These are phyloP conservation scores for Rhyacophila evoluta DNA, from an alignment of 2,888 invertebrate species.

Conservation along the genomic window DNA sequence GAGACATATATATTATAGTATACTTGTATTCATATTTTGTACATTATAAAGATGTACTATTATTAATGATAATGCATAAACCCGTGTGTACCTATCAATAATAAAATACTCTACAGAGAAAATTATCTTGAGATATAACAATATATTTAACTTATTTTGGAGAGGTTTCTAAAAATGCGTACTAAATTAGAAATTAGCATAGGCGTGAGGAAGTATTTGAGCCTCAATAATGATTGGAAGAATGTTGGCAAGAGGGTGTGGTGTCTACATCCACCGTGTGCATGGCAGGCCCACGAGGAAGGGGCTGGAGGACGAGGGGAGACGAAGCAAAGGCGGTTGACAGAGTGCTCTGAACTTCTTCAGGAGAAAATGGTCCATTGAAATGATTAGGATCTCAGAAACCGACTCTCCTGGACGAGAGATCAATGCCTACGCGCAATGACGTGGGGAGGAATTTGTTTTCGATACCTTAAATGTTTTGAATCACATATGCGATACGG, in stretches of 20 bases:
- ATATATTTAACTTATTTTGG: no score
- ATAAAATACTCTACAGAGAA: no score
- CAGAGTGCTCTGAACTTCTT: conserved; percentile 53
- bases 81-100: no score
- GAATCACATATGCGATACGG: not conserved
- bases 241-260: conserved; percentile 20
- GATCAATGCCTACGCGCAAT: conserved; percentile 31
- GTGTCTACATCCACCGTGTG: conserved; percentile 25
- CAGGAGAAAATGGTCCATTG: conserved; percentile 53
- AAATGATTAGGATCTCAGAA: conserved; percentile 53
- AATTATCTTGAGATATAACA: no score
- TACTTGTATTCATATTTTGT: no score
- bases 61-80: no score
- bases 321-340: conserved; percentile 41
- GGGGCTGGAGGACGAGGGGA: conserved; percentile 8
- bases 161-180: no score
- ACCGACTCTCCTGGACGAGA: conserved; percentile 40
- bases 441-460: not conserved
- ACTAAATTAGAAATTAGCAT: not conserved
- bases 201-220: conserved; percentile 10
- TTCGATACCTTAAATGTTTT: not conserved
- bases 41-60: no score
- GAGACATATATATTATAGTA: no score
- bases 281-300: not conserved
- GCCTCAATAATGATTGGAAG: conserved; percentile 2